Evolutionary conservation across 2,797 vertebrate genomes (phyloP), one percentile per base, ranked within the genome.

Genomic region (Galaxias olidus): DNA sequence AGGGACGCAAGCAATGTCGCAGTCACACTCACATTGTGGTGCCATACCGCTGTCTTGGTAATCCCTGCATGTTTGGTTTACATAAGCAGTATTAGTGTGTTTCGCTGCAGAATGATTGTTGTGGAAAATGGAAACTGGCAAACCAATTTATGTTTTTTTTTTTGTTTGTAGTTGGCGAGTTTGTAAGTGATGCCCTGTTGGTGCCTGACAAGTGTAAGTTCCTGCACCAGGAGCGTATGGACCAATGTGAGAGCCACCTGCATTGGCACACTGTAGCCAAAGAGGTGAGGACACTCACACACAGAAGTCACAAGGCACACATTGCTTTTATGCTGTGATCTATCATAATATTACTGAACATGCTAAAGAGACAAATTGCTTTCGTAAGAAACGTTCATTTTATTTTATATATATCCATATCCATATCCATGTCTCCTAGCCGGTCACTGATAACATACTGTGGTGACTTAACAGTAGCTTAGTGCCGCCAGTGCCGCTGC

Each of bases 241-340:
- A 98, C 80, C 92, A 96, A 68, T 99, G 97, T 80, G 97, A 99
- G 88, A 97, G 96, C 69, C 96, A 99, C 69, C 93, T 99, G 80
- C 95, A 98, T 86, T 99, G 97, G 97, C 97, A 99, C 86, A 96
- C 95, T 0, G 96, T 98, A 30, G 96, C 96, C 79, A 98, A 98
- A 89, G 96, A 98, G 96, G 97, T 98, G 92, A 73, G 43, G 30
- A 17, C 15, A n/a, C 17, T 13, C 44, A 19, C 56, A 19, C 40
- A 58, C 49, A 45, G 19, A 17, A n/a, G n/a, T n/a, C n/a, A n/a
- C n/a, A 44, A 42, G 10, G 9, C 65, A 12, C 42, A 48, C 19
- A n/a, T 18, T 30, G 14, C 14, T 9, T 50, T 47, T 14, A 47
- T 47, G 0, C 46, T 47, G 30, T 30, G 30, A 30, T 30, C 3